Evolutionary conservation across 2,888 invertebrate species (phyloP).

Genomic region (Petrophora chlorosata): DNA sequence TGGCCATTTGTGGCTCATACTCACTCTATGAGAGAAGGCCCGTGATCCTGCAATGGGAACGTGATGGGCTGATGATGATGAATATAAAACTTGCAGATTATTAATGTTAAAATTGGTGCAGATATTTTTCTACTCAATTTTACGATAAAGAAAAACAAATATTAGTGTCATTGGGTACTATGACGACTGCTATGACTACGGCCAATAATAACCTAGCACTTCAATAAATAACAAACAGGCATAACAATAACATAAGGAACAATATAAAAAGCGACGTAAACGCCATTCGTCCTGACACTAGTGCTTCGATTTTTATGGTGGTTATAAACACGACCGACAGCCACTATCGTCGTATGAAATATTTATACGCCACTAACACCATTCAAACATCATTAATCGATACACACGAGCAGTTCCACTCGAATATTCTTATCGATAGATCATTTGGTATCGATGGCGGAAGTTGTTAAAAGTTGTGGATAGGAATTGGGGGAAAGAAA

Average conservation of each 20-base stretch:
- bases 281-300: constrained; percentile 48
- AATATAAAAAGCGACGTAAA: constrained; percentile 42
- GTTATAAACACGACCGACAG: constrained; percentile 64
- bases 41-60: no score
- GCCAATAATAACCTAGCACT: not conserved
- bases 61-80: no score
- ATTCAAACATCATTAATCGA: constrained; percentile 60
- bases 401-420: constrained; percentile 32
- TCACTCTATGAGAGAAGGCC: no score
- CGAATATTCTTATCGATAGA: constrained; percentile 36
- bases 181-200: no score
- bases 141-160: no score
- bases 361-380: constrained; percentile 63
- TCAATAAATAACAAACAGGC: constrained; percentile 9
- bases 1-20: no score
- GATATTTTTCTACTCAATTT: no score
- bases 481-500: no score
- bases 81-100: no score
- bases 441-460: constrained; percentile 17
- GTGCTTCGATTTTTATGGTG: constrained; percentile 61
- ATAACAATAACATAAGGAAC: constrained; percentile 36
- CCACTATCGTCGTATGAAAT: constrained; percentile 69
- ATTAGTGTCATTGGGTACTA: no score
- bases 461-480: constrained; percentile 7
- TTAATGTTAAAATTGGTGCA: no score